phyloP scores from a whole-genome alignment of 2,113 vertebrate species.

The Microtus ochrogaster region DNA sequence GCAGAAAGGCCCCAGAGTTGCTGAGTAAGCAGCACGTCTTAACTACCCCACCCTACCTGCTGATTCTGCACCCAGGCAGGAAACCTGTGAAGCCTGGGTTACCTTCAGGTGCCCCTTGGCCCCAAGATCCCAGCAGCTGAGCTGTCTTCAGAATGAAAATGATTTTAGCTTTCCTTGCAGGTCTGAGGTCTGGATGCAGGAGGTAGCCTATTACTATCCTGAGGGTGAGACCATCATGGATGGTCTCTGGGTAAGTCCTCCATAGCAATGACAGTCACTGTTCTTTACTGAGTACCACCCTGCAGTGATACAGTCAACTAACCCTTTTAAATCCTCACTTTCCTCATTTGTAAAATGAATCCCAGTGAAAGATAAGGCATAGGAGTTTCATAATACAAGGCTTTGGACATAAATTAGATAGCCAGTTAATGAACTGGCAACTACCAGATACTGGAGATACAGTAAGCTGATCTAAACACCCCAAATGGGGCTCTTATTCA shows the following conservation, averaged over 20 bases:
- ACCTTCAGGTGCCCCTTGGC: neutral
- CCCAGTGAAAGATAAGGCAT: neutral
- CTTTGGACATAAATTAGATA: neutral
- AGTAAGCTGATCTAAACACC: neutral
- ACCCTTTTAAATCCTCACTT: neutral
- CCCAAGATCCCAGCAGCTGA: neutral
- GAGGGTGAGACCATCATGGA: neutral
- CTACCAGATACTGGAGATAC: neutral
- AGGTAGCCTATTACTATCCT: neutral
- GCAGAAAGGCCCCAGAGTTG: slow-evolving; percentile 25
- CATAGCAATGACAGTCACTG: neutral
- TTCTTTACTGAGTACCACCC: slow-evolving; percentile 1
- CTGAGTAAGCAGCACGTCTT: slow-evolving; percentile 36
- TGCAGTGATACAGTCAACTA: slow-evolving; percentile 7
- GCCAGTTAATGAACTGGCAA: neutral
- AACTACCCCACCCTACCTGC: neutral
- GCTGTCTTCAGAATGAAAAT: neutral
- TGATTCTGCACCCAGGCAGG: neutral
- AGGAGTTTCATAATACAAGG: neutral
- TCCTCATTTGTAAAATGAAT: slow-evolving; percentile 26
- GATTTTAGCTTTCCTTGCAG: neutral
- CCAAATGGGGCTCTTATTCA: neutral
- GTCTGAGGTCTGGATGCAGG: neutral
- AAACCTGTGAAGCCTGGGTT: neutral
- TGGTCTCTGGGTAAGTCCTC: neutral